Base-by-base conservation (phyloP, 2,888 invertebrate species). In the Hermaeophaga mercurialis region DNA sequence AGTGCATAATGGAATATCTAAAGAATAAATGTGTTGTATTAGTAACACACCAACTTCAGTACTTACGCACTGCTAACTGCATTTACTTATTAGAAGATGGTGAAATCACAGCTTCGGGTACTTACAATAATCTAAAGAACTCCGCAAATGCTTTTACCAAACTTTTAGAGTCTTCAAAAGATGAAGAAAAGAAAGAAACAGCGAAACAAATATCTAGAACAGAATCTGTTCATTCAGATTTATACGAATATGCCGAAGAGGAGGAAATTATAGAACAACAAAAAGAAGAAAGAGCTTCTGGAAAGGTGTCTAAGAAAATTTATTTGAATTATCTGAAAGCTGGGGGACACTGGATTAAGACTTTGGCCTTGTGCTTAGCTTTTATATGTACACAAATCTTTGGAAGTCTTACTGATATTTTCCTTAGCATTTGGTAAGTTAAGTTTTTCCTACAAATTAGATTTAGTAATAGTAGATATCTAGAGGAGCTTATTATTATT, bases 341-440 rank as follows among this genome's bases (percentile, higher is more conserved):
- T 4, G 88, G 89, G 34, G 91, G 91, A 0, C 84, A 86, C 64
- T 82, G 82, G 61, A 59, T 54, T 9, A 65, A 62, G 43, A 56
- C 53, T 7, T 5, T 62, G 1, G 38, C 47, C 8, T 81, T 89
- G 26, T 88, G 87, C 60, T 65, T 86, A 33, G 19, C 56, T 15
- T 66, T 68, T 52, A 8, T 63, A n/a, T 3, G 49, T 5, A 54
- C 63, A 2, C 65, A 66, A 56, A 15, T 58, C 9, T 76, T 87
- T 38, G 89, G 88, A 1, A 91, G 90, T 8, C 83, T 84, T 8
- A 85, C 88, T 0, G 93, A 93, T 74, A 90, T 86, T 78, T 93
- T 90, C 80, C 83, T 91, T 3, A 84, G 88, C 1, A 86, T 83
- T 71, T 92, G 91, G 91, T 86, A 66, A 79, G 78, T 70, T 26